Conservation (phyloP, 2,113 vertebrate species). For the Gallinago undulata region DNA sequence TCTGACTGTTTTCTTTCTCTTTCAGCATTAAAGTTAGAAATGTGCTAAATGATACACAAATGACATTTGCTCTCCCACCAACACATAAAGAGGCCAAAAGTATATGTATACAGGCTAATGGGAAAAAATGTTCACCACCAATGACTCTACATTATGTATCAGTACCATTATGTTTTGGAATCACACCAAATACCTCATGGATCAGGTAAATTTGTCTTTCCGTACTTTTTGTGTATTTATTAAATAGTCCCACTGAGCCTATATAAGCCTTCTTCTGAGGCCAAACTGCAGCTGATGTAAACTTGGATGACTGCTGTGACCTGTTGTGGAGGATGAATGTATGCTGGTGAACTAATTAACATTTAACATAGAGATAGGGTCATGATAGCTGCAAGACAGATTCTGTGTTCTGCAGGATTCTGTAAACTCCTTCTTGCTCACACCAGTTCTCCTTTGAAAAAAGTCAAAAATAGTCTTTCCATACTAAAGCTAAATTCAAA, state of each 20-base stretch:
- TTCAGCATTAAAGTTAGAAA: conserved; percentile 75
- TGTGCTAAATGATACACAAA: conserved; percentile 73
- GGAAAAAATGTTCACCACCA: conserved; percentile 64
- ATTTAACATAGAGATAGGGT: neutral
- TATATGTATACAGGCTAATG: conserved; percentile 75
- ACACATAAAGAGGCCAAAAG: conserved; percentile 78
- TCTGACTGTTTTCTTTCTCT: neutral
- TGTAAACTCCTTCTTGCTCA: neutral
- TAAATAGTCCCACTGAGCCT: neutral
- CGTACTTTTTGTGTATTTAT: neutral
- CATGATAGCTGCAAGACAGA: neutral
- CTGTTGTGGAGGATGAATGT: neutral
- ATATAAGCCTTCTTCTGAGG: neutral
- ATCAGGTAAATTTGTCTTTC: conserved; percentile 70
- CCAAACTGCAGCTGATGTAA: neutral
- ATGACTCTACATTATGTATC: conserved; percentile 75
- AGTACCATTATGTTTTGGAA: conserved; percentile 69
- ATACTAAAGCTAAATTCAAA: neutral
- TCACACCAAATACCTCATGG: conserved; percentile 78
- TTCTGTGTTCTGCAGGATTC: neutral
- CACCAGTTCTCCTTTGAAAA: neutral
- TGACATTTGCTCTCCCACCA: conserved; percentile 80
- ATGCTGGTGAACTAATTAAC: neutral
- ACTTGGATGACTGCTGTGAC: neutral
- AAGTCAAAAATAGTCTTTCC: neutral